phyloP scores from a whole-genome alignment of 2,113 vertebrate genomes.

The Corythaeola cristata region DNA sequence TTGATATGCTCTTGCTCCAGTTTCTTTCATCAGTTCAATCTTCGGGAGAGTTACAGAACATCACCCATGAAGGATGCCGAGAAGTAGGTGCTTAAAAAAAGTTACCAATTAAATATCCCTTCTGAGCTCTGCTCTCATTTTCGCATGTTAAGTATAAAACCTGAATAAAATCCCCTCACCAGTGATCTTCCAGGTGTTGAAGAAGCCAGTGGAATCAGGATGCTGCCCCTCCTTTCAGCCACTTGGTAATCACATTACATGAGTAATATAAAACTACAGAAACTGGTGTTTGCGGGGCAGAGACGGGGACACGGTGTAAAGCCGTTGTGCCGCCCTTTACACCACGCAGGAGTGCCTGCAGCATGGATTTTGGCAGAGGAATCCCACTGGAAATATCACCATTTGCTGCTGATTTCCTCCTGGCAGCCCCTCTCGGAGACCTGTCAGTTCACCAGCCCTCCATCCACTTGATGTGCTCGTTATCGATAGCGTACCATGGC shows the following conservation, averaged over 20 bases:
- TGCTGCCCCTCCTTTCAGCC: not conserved
- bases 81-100: not conserved
- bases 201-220: not conserved
- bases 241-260: not conserved
- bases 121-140: not conserved
- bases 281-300: not conserved
- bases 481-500: not conserved
- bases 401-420: not conserved
- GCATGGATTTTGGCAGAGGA: fast-evolving
- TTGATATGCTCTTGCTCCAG: conserved; percentile 10
- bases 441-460: not conserved
- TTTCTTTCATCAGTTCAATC: conserved; percentile 13
- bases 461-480: not conserved
- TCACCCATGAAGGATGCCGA: not conserved
- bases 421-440: not conserved
- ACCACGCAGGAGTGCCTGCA: fast-evolving
- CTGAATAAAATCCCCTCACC: not conserved
- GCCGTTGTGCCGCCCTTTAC: fast-evolving
- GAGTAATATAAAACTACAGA: not conserved
- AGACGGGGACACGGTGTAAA: fast-evolving
- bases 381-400: not conserved
- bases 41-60: not conserved
- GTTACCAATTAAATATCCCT: not conserved
- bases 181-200: not conserved
- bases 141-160: not conserved